These are phyloP conservation scores for Heteromurus nitidus DNA, from an alignment of 2,888 invertebrate genomes.

Conservation along the genomic window DNA sequence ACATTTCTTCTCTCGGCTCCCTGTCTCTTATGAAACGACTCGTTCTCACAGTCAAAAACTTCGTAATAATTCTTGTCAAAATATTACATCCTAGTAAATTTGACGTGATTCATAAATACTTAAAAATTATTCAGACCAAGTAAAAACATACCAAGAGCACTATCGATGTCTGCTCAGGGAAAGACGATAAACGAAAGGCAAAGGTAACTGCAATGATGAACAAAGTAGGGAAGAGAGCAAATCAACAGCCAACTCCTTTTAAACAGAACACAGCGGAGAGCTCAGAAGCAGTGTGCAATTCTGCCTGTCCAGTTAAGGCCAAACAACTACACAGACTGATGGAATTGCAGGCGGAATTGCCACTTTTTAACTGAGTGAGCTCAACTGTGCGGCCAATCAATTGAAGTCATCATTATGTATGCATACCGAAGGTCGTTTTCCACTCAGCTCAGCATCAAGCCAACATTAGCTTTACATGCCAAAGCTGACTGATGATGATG, in stretches of 20 bases:
- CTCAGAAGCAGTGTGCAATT: conserved; percentile 8
- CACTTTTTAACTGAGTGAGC: conserved; percentile 66
- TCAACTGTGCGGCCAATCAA: conserved; percentile 49
- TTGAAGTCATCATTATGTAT: conserved; percentile 64
- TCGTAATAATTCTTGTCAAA: background rate
- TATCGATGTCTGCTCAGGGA: background rate
- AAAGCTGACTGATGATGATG: conserved; percentile 13
- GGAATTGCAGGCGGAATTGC: conserved; percentile 54
- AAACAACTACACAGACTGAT: conserved; percentile 68
- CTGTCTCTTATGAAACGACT: background rate
- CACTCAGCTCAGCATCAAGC: background rate
- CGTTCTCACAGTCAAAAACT: background rate
- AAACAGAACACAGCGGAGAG: background rate
- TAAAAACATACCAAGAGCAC: background rate
- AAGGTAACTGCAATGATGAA: background rate
- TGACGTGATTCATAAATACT: background rate
- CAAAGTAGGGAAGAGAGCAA: background rate
- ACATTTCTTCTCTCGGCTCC: background rate
- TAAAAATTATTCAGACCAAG: background rate
- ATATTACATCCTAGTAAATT: background rate
- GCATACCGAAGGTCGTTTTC: conserved; percentile 68
- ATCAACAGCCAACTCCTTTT: conserved; percentile 40
- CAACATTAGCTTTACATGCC: conserved; percentile 31
- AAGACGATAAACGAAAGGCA: conserved; percentile 6
- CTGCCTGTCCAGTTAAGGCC: conserved; percentile 69